Evolutionary conservation across 2,113 vertebrate species (phyloP).

Genomic region (Pachycephala philippinensis): DNA sequence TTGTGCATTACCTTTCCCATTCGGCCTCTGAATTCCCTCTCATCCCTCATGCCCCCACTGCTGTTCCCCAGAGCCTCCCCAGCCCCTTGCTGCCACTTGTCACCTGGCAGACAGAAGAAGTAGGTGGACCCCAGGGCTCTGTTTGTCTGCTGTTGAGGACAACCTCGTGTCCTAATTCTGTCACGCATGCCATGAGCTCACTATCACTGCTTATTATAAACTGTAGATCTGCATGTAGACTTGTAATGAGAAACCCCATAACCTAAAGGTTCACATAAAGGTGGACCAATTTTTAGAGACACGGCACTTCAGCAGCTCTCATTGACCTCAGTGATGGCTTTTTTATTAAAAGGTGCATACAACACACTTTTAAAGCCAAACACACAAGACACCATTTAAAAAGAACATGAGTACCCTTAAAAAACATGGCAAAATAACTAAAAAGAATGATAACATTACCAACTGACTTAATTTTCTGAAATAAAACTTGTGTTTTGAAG

Average conservation of each 20-base stretch:
- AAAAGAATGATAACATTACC: neutral
- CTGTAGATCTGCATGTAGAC: neutral
- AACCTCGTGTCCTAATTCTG: neutral
- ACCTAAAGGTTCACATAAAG: neutral
- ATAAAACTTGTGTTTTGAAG: neutral
- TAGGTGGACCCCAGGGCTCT: neutral
- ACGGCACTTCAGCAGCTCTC: neutral
- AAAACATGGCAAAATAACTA: neutral
- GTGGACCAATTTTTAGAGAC: neutral
- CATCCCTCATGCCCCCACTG: neutral
- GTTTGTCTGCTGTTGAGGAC: neutral
- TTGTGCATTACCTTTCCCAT: neutral
- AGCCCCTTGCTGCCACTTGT: neutral
- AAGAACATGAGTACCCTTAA: neutral
- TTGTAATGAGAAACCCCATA: neutral
- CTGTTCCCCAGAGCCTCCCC: neutral
- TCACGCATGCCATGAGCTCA: neutral
- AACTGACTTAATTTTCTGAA: neutral
- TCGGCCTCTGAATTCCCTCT: neutral
- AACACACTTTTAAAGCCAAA: neutral
- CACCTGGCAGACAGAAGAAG: neutral
- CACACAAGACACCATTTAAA: neutral
- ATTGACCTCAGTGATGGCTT: neutral
- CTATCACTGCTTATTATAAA: constrained; percentile 16
- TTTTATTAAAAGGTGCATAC: neutral